Percentiles rank a stretch among this genome's conserved stretches.
phyloP scores from a whole-genome alignment of 2,113 vertebrate genomes.

The Recurvirostra avosetta region DNA sequence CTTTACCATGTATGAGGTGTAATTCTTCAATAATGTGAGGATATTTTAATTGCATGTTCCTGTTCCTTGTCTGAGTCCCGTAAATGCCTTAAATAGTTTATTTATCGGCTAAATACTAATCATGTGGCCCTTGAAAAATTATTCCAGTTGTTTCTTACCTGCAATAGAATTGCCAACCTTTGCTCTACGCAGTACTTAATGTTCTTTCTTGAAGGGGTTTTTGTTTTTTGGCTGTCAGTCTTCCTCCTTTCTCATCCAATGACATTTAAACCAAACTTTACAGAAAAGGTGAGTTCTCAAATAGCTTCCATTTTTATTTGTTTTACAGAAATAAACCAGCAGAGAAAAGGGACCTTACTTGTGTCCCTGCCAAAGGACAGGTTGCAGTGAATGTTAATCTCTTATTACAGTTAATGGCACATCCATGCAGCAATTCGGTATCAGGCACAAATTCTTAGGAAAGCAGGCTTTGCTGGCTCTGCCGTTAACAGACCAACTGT shows the following conservation, averaged over 20 bases:
- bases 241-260: neutral
- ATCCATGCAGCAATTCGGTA: neutral
- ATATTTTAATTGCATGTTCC: neutral
- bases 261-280: neutral
- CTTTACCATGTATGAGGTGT: neutral
- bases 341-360: neutral
- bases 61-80: neutral
- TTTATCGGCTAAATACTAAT: neutral
- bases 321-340: neutral
- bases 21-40: neutral
- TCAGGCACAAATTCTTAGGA: neutral
- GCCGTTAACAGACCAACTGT: neutral
- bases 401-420: rapidly evolving
- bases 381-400: neutral
- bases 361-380: neutral
- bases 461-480: neutral
- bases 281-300: neutral
- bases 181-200: neutral
- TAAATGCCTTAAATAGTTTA: neutral
- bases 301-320: neutral
- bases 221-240: neutral
- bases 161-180: neutral
- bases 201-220: neutral
- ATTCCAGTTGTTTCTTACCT: neutral
- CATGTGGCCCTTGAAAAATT: neutral